phyloP scores from a whole-genome alignment of 1,140 invertebrate genomes.

The Sycophila sp. region DNA sequence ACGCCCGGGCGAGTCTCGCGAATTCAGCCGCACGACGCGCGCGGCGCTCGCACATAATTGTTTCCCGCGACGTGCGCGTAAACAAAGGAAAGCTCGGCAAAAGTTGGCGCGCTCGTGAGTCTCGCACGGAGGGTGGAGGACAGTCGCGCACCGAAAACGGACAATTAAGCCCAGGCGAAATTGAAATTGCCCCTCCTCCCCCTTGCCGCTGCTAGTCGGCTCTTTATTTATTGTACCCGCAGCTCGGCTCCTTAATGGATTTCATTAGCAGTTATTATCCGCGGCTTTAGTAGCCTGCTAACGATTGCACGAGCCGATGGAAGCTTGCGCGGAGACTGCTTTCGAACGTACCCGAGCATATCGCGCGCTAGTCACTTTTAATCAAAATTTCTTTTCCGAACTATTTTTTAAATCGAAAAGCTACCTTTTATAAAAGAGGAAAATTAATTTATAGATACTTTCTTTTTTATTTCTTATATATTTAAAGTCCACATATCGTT shows the following conservation, averaged over 20 bases:
- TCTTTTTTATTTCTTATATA: too few relatives aligned
- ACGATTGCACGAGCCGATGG: not conserved
- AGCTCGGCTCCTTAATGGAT: not conserved
- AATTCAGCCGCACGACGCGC: not conserved
- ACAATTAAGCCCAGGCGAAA: slow-evolving; percentile 8
- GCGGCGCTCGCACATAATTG: not conserved
- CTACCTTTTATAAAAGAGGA: not conserved
- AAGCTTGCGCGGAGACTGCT: too few relatives aligned
- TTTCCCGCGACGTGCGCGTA: not conserved
- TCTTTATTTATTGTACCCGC: slow-evolving; percentile 1
- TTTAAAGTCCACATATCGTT: too few relatives aligned
- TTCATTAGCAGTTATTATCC: slow-evolving; percentile 31
- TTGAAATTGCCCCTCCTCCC: slow-evolving; percentile 10
- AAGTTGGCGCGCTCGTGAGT: not conserved
- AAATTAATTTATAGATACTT: too few relatives aligned
- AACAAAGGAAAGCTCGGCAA: not conserved
- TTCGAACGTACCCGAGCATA: too few relatives aligned
- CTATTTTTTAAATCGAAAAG: too few relatives aligned
- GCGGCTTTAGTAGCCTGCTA: slow-evolving; percentile 11
- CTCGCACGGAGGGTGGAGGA: too few relatives aligned
- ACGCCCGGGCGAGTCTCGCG: not conserved
- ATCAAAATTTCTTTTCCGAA: too few relatives aligned
- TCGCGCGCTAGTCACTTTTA: too few relatives aligned
- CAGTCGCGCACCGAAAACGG: not conserved
- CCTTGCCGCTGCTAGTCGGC: too few relatives aligned